Evolutionary conservation across 2,888 invertebrate species (phyloP).

Genomic region (Nezara viridula): DNA sequence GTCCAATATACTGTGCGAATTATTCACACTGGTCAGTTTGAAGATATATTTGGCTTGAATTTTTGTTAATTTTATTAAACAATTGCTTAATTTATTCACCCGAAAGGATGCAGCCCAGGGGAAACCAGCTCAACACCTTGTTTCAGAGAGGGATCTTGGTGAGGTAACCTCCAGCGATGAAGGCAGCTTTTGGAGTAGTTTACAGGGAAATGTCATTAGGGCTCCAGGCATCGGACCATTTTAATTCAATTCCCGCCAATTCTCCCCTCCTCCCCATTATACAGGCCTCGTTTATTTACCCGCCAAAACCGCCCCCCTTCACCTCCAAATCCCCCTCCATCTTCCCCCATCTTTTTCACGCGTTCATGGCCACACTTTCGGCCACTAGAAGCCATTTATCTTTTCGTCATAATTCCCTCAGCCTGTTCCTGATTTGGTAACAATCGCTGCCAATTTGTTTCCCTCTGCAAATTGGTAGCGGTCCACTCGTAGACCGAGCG

Average conservation of each 20-base stretch:
- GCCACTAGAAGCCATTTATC: constrained; percentile 13
- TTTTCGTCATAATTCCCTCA: neutral
- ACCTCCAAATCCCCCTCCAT: neutral
- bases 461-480: neutral
- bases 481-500: neutral
- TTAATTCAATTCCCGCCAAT: constrained; percentile 26
- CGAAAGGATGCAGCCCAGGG: neutral
- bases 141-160: neutral
- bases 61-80: too few relatives aligned
- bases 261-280: neutral
- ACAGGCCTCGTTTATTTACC: constrained; percentile 13
- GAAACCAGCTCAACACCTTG: neutral
- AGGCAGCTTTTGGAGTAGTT: constrained; percentile 40
- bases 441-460: constrained; percentile 23
- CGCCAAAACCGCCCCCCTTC: constrained; percentile 3
- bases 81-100: neutral
- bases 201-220: constrained; percentile 37
- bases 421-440: constrained; percentile 28
- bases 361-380: neutral
- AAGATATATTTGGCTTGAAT: too few relatives aligned
- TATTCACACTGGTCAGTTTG: too few relatives aligned
- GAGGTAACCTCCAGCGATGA: neutral
- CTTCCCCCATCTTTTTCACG: constrained; percentile 45
- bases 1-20: too few relatives aligned
- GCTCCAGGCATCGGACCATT: constrained; percentile 35